These are phyloP conservation scores for Trochalopteron elliotii DNA, from an alignment of 2,113 vertebrate genomes.

Conservation along the genomic window DNA sequence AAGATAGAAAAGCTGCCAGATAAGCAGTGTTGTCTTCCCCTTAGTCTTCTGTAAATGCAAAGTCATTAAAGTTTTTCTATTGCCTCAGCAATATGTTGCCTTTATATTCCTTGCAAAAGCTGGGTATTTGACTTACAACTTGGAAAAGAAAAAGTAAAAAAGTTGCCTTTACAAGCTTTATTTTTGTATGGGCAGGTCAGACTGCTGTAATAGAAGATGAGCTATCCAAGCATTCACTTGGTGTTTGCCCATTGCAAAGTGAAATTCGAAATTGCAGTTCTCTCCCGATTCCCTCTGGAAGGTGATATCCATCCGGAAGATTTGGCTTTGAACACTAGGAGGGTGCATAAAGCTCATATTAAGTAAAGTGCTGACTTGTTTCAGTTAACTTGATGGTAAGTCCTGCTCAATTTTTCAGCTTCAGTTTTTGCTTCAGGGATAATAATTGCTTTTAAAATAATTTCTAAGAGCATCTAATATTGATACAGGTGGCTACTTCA, in stretches of 20 bases:
- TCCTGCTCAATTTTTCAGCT: background rate
- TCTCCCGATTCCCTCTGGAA: background rate
- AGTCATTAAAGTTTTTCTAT: slow-evolving; percentile 8
- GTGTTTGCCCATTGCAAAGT: background rate
- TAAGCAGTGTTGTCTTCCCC: background rate
- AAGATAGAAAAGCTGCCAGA: background rate
- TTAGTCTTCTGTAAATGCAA: background rate
- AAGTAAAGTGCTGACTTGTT: background rate
- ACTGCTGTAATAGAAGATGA: background rate
- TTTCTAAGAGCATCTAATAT: background rate
- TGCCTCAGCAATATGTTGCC: slow-evolving; percentile 3
- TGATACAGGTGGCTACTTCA: background rate
- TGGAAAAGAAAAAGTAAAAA: background rate
- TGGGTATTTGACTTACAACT: background rate
- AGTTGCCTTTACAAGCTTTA: background rate
- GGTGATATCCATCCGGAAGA: background rate
- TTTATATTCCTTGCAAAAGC: background rate
- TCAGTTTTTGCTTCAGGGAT: background rate
- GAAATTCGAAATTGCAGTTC: background rate
- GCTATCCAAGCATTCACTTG: background rate
- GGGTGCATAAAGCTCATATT: background rate
- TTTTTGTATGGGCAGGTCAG: background rate
- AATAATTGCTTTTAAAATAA: background rate
- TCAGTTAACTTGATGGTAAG: background rate
- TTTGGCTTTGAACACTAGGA: background rate